phyloP scores from a whole-genome alignment of 92 coral and sea anemone species.

The Zoanthus sansibaricus region DNA sequence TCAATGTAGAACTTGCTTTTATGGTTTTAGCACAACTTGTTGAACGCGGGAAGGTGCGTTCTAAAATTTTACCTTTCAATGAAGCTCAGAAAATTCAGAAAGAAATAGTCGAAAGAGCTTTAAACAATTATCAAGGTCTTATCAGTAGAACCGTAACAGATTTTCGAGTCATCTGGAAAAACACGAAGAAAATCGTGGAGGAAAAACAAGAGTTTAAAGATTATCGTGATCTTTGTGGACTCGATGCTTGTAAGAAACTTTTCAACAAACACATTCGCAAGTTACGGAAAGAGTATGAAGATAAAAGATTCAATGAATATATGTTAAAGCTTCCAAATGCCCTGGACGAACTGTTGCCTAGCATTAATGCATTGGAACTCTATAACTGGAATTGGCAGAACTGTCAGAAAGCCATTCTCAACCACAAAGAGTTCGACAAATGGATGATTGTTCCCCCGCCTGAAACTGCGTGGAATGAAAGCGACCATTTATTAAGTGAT shows the following conservation, averaged over 20 bases:
- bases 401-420: constrained; percentile 84
- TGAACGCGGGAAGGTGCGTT: constrained; percentile 94
- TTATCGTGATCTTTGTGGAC: constrained; percentile 89
- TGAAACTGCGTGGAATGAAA: constrained; percentile 92
- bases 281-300: constrained; percentile 91
- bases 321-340: constrained; percentile 91
- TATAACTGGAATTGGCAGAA: constrained; percentile 91
- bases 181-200: constrained; percentile 87
- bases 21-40: constrained; percentile 85
- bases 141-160: constrained; percentile 84
- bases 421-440: constrained; percentile 81
- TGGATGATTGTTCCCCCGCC: constrained; percentile 87
- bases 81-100: constrained; percentile 87
- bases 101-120: constrained; percentile 76
- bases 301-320: constrained; percentile 83
- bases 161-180: constrained; percentile 95
- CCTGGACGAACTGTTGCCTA: constrained; percentile 91
- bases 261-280: constrained; percentile 93
- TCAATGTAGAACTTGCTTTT: constrained; percentile 95
- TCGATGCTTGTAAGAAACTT: constrained; percentile 89
- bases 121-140: constrained; percentile 86
- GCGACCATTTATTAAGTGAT: constrained; percentile 85
- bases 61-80: constrained; percentile 86
- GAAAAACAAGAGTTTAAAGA: constrained; percentile 72
- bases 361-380: constrained; percentile 76